Conservation (phyloP, 2,888 invertebrate genomes). For the Marasmarcha lunaedactyla region DNA sequence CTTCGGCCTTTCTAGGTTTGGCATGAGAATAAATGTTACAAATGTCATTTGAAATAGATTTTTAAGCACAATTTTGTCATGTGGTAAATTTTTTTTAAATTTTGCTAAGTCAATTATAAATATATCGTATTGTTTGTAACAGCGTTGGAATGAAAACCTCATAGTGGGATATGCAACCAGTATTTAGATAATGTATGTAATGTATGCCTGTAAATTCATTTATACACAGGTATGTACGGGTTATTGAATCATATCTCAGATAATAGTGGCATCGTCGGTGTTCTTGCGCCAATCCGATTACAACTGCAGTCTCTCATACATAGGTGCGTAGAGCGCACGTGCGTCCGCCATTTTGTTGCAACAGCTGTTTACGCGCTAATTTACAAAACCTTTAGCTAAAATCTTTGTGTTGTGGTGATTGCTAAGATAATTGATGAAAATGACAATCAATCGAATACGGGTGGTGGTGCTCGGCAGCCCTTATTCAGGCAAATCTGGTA, state of each 20-base stretch:
- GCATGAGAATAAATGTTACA: no score
- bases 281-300: conserved; percentile 40
- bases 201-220: no score
- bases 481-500: conserved; percentile 82
- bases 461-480: conserved; percentile 82
- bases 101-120: no score
- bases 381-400: conserved; percentile 2
- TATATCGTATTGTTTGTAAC: no score
- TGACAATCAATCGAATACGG: conserved; percentile 82
- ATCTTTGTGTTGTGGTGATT: not conserved
- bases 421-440: conserved; percentile 61
- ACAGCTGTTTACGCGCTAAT: conserved; percentile 17
- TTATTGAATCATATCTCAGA: conserved; percentile 27
- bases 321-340: conserved; percentile 63
- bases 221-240: conserved; percentile 16
- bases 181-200: no score
- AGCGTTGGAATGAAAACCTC: no score
- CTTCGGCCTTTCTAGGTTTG: no score
- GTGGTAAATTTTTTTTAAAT: no score
- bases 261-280: conserved; percentile 26
- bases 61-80: no score
- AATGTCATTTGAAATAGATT: no score
- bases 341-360: conserved; percentile 35
- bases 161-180: no score
- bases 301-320: conserved; percentile 35